Percentiles rank a stretch among this genome's conserved stretches.
phyloP scores from a whole-genome alignment of 1,140 invertebrate species.

The Drosophila takahashii region DNA sequence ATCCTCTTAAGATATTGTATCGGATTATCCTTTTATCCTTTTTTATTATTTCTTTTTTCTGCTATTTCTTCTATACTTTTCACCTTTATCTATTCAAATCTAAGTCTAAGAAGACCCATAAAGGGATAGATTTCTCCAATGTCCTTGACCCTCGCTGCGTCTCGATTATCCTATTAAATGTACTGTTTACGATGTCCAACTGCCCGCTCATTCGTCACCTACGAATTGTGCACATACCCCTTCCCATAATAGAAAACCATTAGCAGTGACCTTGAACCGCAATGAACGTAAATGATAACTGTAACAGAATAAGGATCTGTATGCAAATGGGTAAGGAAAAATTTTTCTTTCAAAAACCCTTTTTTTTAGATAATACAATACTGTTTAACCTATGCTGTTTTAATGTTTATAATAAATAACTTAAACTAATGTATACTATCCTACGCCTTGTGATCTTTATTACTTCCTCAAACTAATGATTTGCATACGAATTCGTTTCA shows the following conservation, averaged over 20 bases:
- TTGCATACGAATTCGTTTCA: slow-evolving; percentile 15
- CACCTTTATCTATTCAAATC: background rate
- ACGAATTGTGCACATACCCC: slow-evolving; percentile 36
- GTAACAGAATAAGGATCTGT: slow-evolving; percentile 18
- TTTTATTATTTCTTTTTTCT: too few relatives aligned
- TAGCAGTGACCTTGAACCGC: slow-evolving; percentile 53
- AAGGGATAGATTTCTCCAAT: slow-evolving; percentile 23
- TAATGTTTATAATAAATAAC: background rate
- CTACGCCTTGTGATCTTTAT: background rate
- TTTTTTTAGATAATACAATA: background rate
- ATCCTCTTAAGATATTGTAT: too few relatives aligned
- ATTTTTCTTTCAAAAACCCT: background rate
- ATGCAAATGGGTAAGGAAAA: slow-evolving; percentile 30
- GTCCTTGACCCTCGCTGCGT: slow-evolving; percentile 41
- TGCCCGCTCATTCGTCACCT: slow-evolving; percentile 37
- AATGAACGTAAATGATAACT: slow-evolving; percentile 16
- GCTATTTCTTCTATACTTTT: too few relatives aligned
- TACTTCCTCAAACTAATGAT: background rate
- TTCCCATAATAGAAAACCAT: slow-evolving; percentile 49
- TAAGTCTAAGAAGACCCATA: background rate
- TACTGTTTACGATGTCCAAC: slow-evolving; percentile 26
- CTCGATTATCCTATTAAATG: slow-evolving; percentile 42
- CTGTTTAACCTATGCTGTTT: too few relatives aligned
- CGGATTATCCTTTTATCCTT: too few relatives aligned
- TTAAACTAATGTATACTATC: background rate